Percentiles rank a stretch among this genome's conserved stretches.
These are phyloP conservation scores for Marasmarcha lunaedactyla DNA, from an alignment of 2,888 invertebrate species.

Conservation along the genomic window DNA sequence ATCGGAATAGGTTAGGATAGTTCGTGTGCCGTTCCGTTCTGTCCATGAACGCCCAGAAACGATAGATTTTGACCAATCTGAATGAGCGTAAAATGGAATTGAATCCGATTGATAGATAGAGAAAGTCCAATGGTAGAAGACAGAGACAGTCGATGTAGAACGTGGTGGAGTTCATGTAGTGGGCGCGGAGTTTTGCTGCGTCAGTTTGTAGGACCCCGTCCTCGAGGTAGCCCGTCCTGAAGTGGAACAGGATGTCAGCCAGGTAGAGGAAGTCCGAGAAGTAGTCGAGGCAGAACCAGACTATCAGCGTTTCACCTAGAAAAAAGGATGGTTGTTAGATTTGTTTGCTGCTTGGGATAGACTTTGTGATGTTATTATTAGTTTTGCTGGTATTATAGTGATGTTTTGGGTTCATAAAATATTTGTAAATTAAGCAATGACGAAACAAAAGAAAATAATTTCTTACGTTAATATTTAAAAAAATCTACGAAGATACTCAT, in stretches of 20 bases:
- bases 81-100: conserved; percentile 96
- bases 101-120: conserved; percentile 97
- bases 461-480: no score
- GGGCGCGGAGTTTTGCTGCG: conserved; percentile 90
- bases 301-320: conserved; percentile 85
- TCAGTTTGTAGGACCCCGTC: conserved; percentile 98
- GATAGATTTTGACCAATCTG: conserved; percentile 96
- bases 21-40: conserved; percentile 98
- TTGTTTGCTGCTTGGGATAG: no score
- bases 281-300: conserved; percentile 98
- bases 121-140: conserved; percentile 96
- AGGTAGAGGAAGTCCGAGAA: conserved; percentile 96
- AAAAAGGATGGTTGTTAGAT: conserved; percentile 23
- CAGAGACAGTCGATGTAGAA: conserved; percentile 99
- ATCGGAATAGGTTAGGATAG: conserved; percentile 96
- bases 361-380: no score
- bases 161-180: conserved; percentile 97
- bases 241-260: conserved; percentile 96
- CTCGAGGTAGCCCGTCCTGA: conserved; percentile 96
- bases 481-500: no score
- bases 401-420: no score
- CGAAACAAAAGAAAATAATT: no score
- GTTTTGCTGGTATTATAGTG: no score
- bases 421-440: no score
- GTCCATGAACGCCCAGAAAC: conserved; percentile 99